These are phyloP conservation scores for Ctenodactylus gundi DNA, from an alignment of 2,113 vertebrate genomes.

Conservation along the genomic window DNA sequence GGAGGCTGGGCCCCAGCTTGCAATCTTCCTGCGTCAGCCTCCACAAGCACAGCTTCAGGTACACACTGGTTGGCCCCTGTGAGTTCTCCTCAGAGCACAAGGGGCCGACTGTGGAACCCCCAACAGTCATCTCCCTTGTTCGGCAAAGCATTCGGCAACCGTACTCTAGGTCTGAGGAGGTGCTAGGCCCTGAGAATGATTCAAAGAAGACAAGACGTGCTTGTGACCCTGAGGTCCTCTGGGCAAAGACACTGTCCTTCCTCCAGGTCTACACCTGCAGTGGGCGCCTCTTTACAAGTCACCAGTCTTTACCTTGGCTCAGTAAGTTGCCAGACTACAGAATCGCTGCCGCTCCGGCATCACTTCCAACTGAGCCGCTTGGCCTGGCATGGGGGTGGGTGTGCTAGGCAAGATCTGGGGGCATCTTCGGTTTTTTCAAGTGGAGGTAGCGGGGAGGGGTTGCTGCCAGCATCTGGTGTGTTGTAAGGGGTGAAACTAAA, in stretches of 20 bases:
- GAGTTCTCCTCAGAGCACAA: constrained; percentile 10
- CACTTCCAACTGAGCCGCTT: too few relatives aligned
- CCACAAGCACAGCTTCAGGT: not conserved
- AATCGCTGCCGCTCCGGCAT: too few relatives aligned
- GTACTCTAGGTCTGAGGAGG: not conserved
- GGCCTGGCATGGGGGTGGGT: not conserved
- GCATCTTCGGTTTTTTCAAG: not conserved
- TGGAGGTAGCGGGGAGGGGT: not conserved
- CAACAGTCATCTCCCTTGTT: constrained; percentile 18
- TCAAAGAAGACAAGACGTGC: not conserved
- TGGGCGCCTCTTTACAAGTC: not conserved
- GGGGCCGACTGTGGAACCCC: not conserved
- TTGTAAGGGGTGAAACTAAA: not conserved
- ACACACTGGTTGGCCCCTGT: not conserved
- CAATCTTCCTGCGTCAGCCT: too few relatives aligned
- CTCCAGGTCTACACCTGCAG: not conserved
- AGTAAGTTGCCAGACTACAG: not conserved
- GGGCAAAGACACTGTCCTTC: not conserved
- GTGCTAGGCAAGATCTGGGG: not conserved
- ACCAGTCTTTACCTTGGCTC: not conserved
- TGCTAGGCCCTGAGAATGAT: not conserved
- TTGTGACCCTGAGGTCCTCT: not conserved
- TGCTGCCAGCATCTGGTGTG: not conserved
- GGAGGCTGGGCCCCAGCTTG: too few relatives aligned
- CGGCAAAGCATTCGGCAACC: not conserved